These are phyloP conservation scores for Hozukius guyotensis DNA, from an alignment of 2,797 vertebrate species.

Conservation along the genomic window DNA sequence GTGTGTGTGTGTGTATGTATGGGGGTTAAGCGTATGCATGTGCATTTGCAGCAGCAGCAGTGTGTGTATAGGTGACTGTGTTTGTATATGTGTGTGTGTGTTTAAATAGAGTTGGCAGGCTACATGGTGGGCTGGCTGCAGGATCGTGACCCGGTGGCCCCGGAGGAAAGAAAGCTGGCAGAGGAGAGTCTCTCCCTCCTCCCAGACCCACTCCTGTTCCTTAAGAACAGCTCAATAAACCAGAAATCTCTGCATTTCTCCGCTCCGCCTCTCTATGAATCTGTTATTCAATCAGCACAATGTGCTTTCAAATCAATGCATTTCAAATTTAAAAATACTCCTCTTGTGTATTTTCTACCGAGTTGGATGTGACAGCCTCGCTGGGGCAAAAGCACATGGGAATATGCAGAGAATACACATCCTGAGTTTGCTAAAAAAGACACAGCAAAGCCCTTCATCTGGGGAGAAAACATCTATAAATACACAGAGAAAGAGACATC, in stretches of 20 bases:
- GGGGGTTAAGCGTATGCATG: constrained; percentile 14
- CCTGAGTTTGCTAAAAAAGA: constrained; percentile 23
- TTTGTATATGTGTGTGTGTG: constrained; percentile 31
- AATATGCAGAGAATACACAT: constrained; percentile 29
- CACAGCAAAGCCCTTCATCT: constrained; percentile 12
- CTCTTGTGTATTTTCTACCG: constrained; percentile 10
- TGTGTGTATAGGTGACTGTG: constrained; percentile 28
- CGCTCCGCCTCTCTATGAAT: not conserved
- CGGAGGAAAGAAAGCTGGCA: constrained; percentile 39
- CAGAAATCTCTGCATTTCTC: not conserved
- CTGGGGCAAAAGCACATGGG: not conserved
- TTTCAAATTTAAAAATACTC: constrained; percentile 16
- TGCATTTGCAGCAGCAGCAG: constrained; percentile 16
- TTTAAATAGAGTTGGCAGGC: constrained; percentile 60
- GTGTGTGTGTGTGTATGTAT: not conserved
- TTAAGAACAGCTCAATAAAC: constrained; percentile 29
- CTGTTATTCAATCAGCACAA: constrained; percentile 5
- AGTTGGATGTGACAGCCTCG: constrained; percentile 5
- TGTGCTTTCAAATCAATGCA: not conserved
- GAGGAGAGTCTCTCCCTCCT: constrained; percentile 9
- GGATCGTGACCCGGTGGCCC: constrained; percentile 54
- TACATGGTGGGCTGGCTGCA: constrained; percentile 59
- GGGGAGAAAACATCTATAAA: constrained; percentile 15
- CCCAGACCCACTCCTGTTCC: not conserved
- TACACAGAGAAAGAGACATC: constrained; percentile 37